phyloP scores from a whole-genome alignment of 1,140 invertebrate species.

The Monochamus saltuarius region DNA sequence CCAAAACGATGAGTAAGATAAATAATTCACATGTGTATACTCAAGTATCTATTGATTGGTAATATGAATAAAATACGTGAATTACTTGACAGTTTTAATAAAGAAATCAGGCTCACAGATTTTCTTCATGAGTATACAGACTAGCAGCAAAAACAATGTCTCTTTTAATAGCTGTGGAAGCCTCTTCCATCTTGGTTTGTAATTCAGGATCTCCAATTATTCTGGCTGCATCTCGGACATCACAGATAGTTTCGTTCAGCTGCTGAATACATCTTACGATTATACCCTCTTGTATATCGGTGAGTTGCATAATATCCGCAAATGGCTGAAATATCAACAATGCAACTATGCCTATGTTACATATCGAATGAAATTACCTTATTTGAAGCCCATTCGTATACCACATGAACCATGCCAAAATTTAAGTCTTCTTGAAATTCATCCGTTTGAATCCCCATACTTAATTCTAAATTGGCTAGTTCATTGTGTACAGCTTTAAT shows the following conservation, averaged over 20 bases:
- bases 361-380: slow-evolving; percentile 58
- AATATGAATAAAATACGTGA: no score
- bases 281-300: slow-evolving; percentile 96
- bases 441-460: slow-evolving; percentile 56
- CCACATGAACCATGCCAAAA: slow-evolving; percentile 89
- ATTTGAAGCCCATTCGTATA: slow-evolving; percentile 93
- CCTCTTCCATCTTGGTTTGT: slow-evolving; percentile 93
- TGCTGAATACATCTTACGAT: slow-evolving; percentile 97
- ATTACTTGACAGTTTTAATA: no score
- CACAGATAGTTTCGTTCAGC: slow-evolving; percentile 87
- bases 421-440: slow-evolving; percentile 70
- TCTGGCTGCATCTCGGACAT: slow-evolving; percentile 89
- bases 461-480: slow-evolving; percentile 52
- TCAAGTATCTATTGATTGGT: no score
- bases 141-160: slow-evolving; percentile 98
- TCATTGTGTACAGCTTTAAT: slow-evolving; percentile 56
- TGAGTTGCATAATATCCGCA: slow-evolving; percentile 87
- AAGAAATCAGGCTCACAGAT: background rate
- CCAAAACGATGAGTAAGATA: no score
- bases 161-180: slow-evolving; percentile 88
- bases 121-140: slow-evolving; percentile 75
- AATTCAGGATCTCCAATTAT: slow-evolving; percentile 91
- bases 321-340: slow-evolving; percentile 69
- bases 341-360: background rate
- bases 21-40: no score